These are phyloP conservation scores for Polydrusus pterygomalis DNA, from an alignment of 2,888 invertebrate species.

Conservation along the genomic window DNA sequence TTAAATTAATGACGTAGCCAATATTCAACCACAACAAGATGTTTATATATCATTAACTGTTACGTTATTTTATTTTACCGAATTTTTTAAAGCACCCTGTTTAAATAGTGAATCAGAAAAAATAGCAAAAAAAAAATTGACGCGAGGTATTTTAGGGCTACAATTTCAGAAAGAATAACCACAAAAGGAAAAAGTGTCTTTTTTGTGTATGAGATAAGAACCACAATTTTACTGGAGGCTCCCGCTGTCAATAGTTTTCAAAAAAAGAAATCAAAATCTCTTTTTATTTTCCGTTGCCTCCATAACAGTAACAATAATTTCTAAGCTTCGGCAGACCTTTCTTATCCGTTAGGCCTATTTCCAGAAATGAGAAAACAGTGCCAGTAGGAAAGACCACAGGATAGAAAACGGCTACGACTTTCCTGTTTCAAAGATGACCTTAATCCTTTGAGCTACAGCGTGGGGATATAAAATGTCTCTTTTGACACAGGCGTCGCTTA, in stretches of 20 bases:
- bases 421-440: slow-evolving; percentile 46
- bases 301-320: slow-evolving; percentile 53
- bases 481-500: slow-evolving; percentile 47
- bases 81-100: no score
- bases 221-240: slow-evolving; percentile 7
- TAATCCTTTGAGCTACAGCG: slow-evolving; percentile 56
- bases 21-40: no score
- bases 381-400: slow-evolving; percentile 52
- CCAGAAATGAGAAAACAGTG: slow-evolving; percentile 55
- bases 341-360: slow-evolving; percentile 52
- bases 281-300: slow-evolving; percentile 37
- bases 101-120: no score
- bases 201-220: no score
- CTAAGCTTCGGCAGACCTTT: slow-evolving; percentile 48
- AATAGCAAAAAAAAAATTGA: no score
- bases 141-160: no score
- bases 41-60: no score
- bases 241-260: slow-evolving; percentile 33
- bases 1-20: no score
- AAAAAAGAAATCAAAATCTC: slow-evolving; percentile 44
- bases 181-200: no score
- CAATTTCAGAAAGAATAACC: no score
- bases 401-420: slow-evolving; percentile 49
- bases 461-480: slow-evolving; percentile 40
- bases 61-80: no score